Conservation (phyloP, 2,113 vertebrate species). For the Pontoporia blainvillei region DNA sequence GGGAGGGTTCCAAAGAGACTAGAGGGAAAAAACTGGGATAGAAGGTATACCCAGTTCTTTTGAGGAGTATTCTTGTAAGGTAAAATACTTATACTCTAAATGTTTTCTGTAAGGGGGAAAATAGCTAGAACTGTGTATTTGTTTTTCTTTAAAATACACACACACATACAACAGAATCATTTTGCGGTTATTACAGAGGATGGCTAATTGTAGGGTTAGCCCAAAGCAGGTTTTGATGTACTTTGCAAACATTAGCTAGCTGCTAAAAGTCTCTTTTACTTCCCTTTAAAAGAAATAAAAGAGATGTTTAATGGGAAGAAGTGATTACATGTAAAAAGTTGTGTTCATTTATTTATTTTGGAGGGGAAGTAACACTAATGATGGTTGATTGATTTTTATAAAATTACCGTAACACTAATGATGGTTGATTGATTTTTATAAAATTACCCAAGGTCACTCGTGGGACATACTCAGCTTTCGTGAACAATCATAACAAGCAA, state of each 20-base stretch:
- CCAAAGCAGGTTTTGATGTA: slow-evolving; percentile 80
- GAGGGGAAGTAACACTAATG: slow-evolving; percentile 81
- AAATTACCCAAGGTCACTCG: slow-evolving; percentile 81
- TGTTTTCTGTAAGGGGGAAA: slow-evolving; percentile 9
- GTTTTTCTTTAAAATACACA: slow-evolving; percentile 9
- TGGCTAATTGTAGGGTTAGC: slow-evolving; percentile 47
- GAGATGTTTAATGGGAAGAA: slow-evolving; percentile 73
- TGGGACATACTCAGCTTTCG: slow-evolving; percentile 78
- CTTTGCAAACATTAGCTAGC: slow-evolving; percentile 76
- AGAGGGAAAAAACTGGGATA: neutral
- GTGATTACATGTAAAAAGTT: slow-evolving; percentile 79
- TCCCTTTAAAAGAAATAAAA: slow-evolving; percentile 70
- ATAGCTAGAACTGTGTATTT: slow-evolving; percentile 2
- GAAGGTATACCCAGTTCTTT: neutral
- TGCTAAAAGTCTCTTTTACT: slow-evolving; percentile 74
- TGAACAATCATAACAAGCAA: slow-evolving; percentile 81
- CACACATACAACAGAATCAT: neutral
- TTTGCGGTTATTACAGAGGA: slow-evolving; percentile 40
- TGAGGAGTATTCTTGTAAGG: neutral
- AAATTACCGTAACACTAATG: slow-evolving; percentile 82
- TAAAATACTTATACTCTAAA: neutral
- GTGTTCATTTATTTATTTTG: slow-evolving; percentile 80
- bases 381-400: slow-evolving; percentile 83
- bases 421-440: slow-evolving; percentile 83
- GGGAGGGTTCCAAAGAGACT: neutral